Percentiles rank a stretch among this genome's conserved stretches.
phyloP scores from a whole-genome alignment of 2,797 vertebrate species.

The Micrastur ruficollis region DNA sequence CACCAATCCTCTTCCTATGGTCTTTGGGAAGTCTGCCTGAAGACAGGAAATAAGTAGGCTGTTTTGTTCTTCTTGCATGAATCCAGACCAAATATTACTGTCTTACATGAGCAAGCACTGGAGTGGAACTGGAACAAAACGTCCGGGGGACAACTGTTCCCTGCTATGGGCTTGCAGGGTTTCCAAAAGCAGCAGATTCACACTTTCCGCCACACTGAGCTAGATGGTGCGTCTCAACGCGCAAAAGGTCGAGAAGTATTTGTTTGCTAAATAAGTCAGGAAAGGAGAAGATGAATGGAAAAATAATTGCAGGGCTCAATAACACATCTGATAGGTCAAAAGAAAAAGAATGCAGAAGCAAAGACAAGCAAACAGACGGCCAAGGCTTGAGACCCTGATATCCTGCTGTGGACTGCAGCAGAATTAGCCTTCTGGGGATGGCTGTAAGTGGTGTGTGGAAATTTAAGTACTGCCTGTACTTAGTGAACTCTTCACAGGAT shows the following conservation, averaged over 20 bases:
- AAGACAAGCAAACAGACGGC: neutral
- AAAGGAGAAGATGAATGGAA: neutral
- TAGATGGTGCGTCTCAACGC: neutral
- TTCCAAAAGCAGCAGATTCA: conserved; percentile 7
- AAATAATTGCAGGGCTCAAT: neutral
- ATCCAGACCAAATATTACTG: neutral
- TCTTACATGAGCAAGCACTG: neutral
- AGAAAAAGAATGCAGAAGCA: neutral
- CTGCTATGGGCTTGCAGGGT: neutral
- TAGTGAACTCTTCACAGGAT: neutral
- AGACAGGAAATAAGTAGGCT: neutral
- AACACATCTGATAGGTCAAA: neutral
- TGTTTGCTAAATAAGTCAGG: conserved; percentile 5
- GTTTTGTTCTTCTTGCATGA: neutral
- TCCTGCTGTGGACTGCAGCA: neutral
- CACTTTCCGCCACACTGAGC: neutral
- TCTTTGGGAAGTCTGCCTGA: neutral
- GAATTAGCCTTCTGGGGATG: neutral
- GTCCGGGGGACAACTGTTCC: neutral
- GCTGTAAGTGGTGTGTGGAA: neutral
- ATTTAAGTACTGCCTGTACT: neutral
- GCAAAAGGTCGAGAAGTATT: neutral
- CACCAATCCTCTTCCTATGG: neutral
- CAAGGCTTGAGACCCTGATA: neutral
- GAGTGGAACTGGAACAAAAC: neutral